Evolutionary conservation across 2,888 invertebrate species (phyloP).

Genomic region (Parnassius apollo): DNA sequence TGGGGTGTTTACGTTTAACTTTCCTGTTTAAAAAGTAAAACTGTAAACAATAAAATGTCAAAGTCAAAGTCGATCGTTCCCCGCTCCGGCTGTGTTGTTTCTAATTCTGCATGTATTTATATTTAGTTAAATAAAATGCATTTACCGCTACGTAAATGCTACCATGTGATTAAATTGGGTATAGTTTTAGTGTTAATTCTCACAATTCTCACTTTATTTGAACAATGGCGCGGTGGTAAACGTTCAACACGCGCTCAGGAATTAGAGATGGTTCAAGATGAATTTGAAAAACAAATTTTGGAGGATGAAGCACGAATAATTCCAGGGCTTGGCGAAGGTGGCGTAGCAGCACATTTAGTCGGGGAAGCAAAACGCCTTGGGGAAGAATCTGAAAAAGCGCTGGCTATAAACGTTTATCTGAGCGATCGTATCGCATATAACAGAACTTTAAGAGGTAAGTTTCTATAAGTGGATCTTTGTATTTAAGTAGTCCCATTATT

Average conservation of each 20-base stretch:
- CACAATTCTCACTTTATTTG: conserved; percentile 58
- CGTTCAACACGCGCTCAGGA: conserved; percentile 48
- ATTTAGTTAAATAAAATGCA: conserved; percentile 47
- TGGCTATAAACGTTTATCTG: conserved; percentile 93
- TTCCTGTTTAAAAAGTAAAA: conserved; percentile 67
- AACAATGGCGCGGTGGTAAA: conserved; percentile 70
- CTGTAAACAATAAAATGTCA: conserved; percentile 48
- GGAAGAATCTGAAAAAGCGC: conserved; percentile 87
- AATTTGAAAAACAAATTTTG: conserved; percentile 75
- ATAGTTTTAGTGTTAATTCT: conserved; percentile 56
- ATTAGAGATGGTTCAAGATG: conserved; percentile 44
- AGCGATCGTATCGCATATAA: conserved; percentile 94
- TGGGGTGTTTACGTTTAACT: conserved; percentile 82
- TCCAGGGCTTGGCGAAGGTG: conserved; percentile 86
- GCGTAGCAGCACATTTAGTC: conserved; percentile 82
- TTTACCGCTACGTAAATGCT: conserved; percentile 69
- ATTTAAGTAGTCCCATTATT: conserved; percentile 7
- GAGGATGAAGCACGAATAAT: conserved; percentile 85
- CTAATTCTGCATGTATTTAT: conserved; percentile 15
- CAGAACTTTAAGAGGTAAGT: conserved; percentile 85
- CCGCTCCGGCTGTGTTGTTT: conserved; percentile 22
- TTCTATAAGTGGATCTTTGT: conserved; percentile 10
- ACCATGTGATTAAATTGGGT: conserved; percentile 57
- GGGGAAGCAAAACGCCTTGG: conserved; percentile 84
- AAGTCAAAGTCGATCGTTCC: conserved; percentile 22